Conservation (phyloP, 2,113 vertebrate species). For the Silurus meridionalis region DNA sequence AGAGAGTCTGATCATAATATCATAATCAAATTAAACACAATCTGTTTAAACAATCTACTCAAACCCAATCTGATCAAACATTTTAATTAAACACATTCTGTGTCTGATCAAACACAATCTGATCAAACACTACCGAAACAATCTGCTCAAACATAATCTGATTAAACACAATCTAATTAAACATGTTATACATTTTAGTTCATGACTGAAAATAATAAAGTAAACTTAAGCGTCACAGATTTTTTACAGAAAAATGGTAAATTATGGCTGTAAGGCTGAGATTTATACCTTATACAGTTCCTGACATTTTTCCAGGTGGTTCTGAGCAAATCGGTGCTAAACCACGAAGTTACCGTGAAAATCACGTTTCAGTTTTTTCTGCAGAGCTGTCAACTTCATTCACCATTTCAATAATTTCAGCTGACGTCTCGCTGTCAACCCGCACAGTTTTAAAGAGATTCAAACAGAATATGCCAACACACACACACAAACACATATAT, state of each 20-base stretch:
- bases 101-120: neutral
- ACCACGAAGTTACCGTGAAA: neutral
- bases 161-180: too few species aligned
- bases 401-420: slow-evolving; percentile 20
- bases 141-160: too few species aligned
- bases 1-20: too few species aligned
- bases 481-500: neutral
- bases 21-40: too few species aligned
- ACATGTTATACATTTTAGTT: neutral
- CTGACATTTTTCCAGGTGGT: neutral
- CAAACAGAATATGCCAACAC: neutral
- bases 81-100: neutral
- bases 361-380: neutral
- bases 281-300: neutral
- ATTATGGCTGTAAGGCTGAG: neutral
- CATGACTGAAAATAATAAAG: neutral
- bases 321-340: neutral
- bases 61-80: neutral
- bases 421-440: slow-evolving; percentile 31
- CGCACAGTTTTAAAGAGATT: slow-evolving; percentile 28
- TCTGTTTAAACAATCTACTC: too few species aligned
- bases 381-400: slow-evolving; percentile 32
- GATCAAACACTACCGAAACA: neutral
- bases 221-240: neutral
- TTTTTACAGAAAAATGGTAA: neutral